Percentiles rank a stretch among this genome's conserved stretches.
These are phyloP conservation scores for Lamellibrachia columna DNA, from an alignment of 2,888 invertebrate species.

Conservation along the genomic window DNA sequence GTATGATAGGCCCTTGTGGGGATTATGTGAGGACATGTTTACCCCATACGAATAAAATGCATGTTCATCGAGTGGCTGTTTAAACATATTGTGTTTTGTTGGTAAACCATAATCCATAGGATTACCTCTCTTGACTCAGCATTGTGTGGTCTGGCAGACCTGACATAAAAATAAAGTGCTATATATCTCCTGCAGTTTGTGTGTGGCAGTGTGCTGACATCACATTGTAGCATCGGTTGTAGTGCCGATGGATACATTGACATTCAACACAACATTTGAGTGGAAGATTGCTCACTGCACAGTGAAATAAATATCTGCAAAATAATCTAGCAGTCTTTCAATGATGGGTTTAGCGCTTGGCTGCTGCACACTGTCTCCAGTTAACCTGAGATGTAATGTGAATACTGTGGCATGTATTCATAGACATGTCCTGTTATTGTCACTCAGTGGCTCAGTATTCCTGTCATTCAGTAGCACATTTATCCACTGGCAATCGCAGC, in stretches of 20 bases:
- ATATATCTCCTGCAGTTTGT: neutral
- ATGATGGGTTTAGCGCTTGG: neutral
- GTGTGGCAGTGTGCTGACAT: neutral
- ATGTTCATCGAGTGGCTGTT: neutral
- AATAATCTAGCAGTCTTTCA: neutral
- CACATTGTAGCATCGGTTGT: neutral
- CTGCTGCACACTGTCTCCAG: neutral
- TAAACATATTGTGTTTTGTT: neutral
- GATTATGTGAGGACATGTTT: neutral
- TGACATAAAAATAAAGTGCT: no score
- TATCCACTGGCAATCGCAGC: neutral
- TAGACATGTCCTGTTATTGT: slow-evolving; percentile 11
- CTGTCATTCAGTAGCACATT: neutral
- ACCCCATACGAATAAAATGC: neutral
- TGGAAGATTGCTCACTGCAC: neutral
- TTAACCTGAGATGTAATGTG: neutral
- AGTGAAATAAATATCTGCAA: neutral
- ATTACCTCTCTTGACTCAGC: neutral
- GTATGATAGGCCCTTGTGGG: neutral
- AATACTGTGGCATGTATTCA: neutral
- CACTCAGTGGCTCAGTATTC: slow-evolving; percentile 3
- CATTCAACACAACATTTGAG: neutral
- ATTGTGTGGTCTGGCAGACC: neutral
- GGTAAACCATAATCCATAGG: neutral
- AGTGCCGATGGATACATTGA: neutral